A percentile compares a stretch with the other conserved stretches of the same genome.
These are phyloP conservation scores for Trimorus sp. DNA, from an alignment of 2,888 invertebrate genomes.

Conservation along the genomic window DNA sequence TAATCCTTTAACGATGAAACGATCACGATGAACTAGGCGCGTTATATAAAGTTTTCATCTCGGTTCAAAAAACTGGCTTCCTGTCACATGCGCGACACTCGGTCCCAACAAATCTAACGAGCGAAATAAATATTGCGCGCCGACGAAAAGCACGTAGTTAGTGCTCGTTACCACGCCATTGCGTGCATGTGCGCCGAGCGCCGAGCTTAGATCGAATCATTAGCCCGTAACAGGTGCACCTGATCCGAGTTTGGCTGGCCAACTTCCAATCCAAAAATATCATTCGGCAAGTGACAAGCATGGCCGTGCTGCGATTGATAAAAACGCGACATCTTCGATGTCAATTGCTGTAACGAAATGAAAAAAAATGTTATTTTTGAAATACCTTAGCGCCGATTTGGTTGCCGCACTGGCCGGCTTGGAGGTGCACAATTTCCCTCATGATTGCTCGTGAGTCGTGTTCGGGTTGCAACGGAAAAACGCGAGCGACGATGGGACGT, in stretches of 20 bases:
- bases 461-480: conserved; percentile 13
- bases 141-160: conserved; percentile 60
- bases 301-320: conserved; percentile 6
- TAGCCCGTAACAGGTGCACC: conserved; percentile 59
- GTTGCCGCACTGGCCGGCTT: conserved; percentile 97
- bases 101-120: conserved; percentile 55
- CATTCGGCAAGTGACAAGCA: conserved; percentile 31
- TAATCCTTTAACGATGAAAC: conserved; percentile 44
- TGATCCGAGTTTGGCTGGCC: conserved; percentile 52
- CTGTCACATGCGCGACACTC: conserved; percentile 43
- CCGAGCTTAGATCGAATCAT: conserved; percentile 60
- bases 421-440: conserved; percentile 97
- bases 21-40: conserved; percentile 33
- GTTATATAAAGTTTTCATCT: conserved; percentile 47
- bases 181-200: conserved; percentile 48
- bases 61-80: conserved; percentile 45
- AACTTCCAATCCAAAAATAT: conserved; percentile 50
- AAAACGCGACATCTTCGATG: not conserved
- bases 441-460: conserved; percentile 75
- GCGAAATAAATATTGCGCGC: conserved; percentile 51
- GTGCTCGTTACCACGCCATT: conserved; percentile 53
- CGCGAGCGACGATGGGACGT: conserved; percentile 42
- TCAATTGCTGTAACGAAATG: no score
- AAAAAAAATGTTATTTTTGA: no score
- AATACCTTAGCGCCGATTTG: conserved; percentile 96